Conservation (phyloP, 2,113 vertebrate species). For the Bubo blakistoni region DNA sequence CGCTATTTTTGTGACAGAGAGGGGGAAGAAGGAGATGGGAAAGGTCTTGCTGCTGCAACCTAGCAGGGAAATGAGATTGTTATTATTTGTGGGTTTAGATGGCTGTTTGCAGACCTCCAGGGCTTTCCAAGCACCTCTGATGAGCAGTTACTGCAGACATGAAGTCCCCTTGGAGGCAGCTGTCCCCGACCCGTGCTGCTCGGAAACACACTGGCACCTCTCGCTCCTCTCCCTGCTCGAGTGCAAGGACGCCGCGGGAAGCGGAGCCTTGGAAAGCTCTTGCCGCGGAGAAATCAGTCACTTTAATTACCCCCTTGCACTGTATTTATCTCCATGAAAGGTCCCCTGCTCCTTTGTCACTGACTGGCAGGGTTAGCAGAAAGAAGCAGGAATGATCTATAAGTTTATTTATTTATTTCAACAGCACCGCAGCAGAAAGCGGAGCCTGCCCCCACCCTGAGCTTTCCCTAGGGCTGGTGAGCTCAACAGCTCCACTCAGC, state of each 20-base stretch:
- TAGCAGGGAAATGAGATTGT: not conserved
- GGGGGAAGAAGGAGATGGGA: not conserved
- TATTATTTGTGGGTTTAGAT: not conserved
- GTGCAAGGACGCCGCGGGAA: not conserved
- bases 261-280: not conserved
- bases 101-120: not conserved
- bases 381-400: not conserved
- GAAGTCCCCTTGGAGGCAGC: not conserved
- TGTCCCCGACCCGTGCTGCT: not conserved
- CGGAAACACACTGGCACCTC: fast-evolving
- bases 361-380: constrained; percentile 32
- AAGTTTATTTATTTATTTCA: not conserved
- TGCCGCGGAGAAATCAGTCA: constrained; percentile 40
- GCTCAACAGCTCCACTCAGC: not conserved
- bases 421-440: not conserved
- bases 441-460: not conserved
- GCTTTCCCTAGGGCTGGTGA: fast-evolving
- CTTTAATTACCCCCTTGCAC: constrained; percentile 56
- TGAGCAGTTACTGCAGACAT: not conserved
- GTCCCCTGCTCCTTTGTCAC: constrained; percentile 21
- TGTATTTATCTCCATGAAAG: constrained; percentile 61
- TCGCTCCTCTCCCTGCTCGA: not conserved
- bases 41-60: not conserved
- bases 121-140: not conserved
- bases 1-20: not conserved